Base-by-base conservation (phyloP, 2,888 invertebrate species). In the Drosophila ezoana region DNA sequence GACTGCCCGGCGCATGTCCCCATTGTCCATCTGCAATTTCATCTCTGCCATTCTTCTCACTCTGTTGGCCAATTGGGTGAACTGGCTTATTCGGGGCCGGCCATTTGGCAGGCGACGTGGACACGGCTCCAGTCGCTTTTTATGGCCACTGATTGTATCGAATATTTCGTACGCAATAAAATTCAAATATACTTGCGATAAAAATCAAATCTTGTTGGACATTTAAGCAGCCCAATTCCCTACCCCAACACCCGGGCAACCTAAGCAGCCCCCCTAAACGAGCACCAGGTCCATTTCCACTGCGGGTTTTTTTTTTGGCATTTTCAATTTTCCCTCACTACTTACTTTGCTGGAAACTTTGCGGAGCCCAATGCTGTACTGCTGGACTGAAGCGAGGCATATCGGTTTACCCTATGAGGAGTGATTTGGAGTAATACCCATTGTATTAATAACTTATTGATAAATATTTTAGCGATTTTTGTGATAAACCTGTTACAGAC, bases 181-280 rank as follows among this genome's bases (percentile, higher is more conserved):
- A 91, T 91, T 90, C 90, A 91, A 90, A 90, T 90, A 90, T 90
- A 85, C 88, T 84, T 90, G 88, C 86, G 90, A 90, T 90, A 90
- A 90, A 90, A 91, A 90, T 90, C 90, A 91, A 90, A 91, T 89
- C 83, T 85, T 78, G 79, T 82, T 81, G 83, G 76, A 72, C 86
- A 86, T 83, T 88, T 75, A 70, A 78, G 77, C 59, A 51, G 57
- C 56, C 58, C 65, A 41, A 37, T 9, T n/a, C 16, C 18, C 18
- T 11, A 13, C 10, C 4, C 14, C 6, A 5, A 16, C 13, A 4
- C 11, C 13, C 20, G 1, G 4, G 5, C 16, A 9, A 23, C 14
- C 37, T 40, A 33, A 32, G 51, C 38, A 23, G 32, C 48, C 51
- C 3, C 18, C 44, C 53, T 51, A 63, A 47, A 61, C 57, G 58